Percentiles rank a stretch among this genome's conserved stretches.
Evolutionary conservation across 2,888 invertebrate species (phyloP).

Genomic region (Parascotia fuliginaria): DNA sequence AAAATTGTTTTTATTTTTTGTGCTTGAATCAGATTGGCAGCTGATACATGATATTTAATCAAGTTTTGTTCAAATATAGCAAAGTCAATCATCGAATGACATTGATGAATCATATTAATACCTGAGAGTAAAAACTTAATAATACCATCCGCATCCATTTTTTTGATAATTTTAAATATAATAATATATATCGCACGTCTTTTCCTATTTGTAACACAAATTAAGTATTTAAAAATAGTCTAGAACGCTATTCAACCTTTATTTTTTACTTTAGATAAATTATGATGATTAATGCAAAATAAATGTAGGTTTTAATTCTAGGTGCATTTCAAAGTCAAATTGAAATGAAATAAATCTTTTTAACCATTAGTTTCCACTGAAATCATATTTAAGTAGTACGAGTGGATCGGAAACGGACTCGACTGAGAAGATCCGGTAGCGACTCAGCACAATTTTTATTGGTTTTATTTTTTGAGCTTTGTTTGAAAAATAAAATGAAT

Average conservation of each 20-base stretch:
- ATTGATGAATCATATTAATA: slow-evolving; percentile 35
- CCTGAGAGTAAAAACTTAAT: slow-evolving; percentile 21
- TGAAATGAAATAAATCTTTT: not conserved
- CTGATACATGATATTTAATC: slow-evolving; percentile 15
- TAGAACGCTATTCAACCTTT: not conserved
- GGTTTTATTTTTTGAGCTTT: not conserved
- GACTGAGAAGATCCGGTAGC: slow-evolving; percentile 1
- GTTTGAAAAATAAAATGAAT: not conserved
- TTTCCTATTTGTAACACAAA: slow-evolving; percentile 3
- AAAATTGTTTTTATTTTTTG: not conserved
- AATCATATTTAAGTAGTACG: slow-evolving; percentile 4
- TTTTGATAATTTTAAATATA: slow-evolving; percentile 16
- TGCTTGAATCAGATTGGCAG: not conserved
- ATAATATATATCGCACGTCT: not conserved
- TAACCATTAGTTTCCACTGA: not conserved
- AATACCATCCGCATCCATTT: slow-evolving; percentile 19
- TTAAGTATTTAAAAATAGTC: slow-evolving; percentile 6
- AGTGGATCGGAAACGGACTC: slow-evolving; percentile 3
- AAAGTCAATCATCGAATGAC: slow-evolving; percentile 26
- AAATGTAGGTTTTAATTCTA: not conserved
- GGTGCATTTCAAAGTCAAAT: not conserved
- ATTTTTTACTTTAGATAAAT: not conserved
- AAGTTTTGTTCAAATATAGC: slow-evolving; percentile 14
- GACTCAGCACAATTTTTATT: slow-evolving; percentile 1
- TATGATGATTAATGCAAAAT: not conserved